These are phyloP conservation scores for Phalacrocorax brasilianus DNA, from an alignment of 2,113 vertebrate species.

Conservation along the genomic window DNA sequence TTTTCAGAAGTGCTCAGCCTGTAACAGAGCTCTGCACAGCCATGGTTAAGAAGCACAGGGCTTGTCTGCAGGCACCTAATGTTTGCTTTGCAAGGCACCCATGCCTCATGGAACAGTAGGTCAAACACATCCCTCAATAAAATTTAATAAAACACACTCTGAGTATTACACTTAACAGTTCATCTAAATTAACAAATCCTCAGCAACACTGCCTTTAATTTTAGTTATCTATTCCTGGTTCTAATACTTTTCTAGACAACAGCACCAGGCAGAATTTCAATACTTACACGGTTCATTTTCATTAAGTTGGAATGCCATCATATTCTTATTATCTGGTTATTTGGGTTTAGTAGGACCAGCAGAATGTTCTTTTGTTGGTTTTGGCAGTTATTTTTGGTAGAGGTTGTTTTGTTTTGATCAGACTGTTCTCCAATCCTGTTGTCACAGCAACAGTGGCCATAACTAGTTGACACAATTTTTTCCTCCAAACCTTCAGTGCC, in stretches of 20 bases:
- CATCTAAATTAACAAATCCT: background rate
- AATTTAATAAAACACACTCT: background rate
- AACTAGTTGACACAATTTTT: conserved; percentile 22
- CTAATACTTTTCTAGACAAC: background rate
- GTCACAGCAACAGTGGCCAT: conserved; percentile 67
- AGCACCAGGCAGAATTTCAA: background rate
- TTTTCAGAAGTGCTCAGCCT: background rate
- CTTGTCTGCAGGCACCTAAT: background rate
- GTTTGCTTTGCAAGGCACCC: background rate
- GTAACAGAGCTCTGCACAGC: background rate
- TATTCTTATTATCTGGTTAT: background rate
- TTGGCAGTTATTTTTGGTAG: background rate
- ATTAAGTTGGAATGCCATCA: background rate
- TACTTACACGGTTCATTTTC: background rate
- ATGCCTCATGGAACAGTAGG: background rate
- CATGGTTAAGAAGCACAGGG: background rate
- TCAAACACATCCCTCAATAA: background rate
- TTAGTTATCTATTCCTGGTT: background rate
- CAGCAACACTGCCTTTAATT: background rate
- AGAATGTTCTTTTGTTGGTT: background rate
- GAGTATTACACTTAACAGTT: background rate
- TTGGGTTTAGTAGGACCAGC: background rate
- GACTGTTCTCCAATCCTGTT: conserved; percentile 50
- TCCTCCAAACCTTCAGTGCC: background rate
- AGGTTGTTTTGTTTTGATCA: conserved; percentile 23